Base-by-base conservation (phyloP, 2,888 invertebrate species). In the Prosopocoilus inquinatus region DNA sequence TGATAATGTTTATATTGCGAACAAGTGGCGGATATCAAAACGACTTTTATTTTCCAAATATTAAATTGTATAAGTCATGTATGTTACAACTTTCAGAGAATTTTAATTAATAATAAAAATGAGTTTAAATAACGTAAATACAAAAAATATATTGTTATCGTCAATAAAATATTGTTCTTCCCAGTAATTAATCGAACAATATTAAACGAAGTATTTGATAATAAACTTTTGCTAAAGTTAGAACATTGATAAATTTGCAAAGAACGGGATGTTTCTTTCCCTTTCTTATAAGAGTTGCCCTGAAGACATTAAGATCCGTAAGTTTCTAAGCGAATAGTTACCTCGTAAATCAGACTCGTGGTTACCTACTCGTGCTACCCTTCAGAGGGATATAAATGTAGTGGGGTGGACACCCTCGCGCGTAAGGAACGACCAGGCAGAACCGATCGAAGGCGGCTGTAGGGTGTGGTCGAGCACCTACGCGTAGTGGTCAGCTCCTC, bases 381-480 rank as follows among this genome's bases (percentile, higher is more conserved):
- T 36, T 43, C 65, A 63, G 64, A 67, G 69, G 68, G 67, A 64
- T 64, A 61, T 59, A 64, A 66, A 59, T 57, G 65, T 48, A 58
- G 63, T 63, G 67, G 66, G 67, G 65, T 68, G 71, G 70, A 71
- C 70, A 70, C 74, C 74, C 71, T 72, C 71, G 72, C 73, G 72
- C 73, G 73, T 73, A 72, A 74, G 71, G 71, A 74, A 75, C 75
- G 75, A 75, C 77, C 75, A 71, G 75, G 69, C 75, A 73, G 70
- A 77, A 75, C 76, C 76, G 77, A 77, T 77, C 77, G 76, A 77
- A 77, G 75, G 64, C 20, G 20, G 20, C 68, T 67, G 64, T 69
- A 69, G 74, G 73, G 76, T 75, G 74, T 75, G 75, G 74, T 71
- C 69, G 70, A 74, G 70, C 71, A 73, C 72, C 72, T 72, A 74